Evolutionary conservation across 1,140 invertebrate species (phyloP), one percentile per base, ranked within the genome.

Genomic region (Atta texana): DNA sequence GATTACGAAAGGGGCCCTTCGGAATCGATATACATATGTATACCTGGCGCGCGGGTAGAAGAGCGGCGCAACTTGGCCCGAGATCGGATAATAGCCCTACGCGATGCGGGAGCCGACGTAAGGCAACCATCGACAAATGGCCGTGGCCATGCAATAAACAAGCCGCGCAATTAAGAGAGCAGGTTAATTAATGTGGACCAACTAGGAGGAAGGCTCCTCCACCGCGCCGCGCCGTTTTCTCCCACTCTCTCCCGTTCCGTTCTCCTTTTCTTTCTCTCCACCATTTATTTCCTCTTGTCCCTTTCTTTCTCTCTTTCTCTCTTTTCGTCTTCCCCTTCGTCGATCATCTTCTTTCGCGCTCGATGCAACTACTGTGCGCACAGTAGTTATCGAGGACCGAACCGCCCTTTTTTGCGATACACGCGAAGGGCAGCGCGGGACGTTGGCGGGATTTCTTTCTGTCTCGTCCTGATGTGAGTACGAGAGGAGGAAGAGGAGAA

Each of bases 171-270:
- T 93, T 93, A 93, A 92, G 91, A 91, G 92, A 93, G 92, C 92
- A 90, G 92, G 91, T 92, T 92, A 92, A 93, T 93, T 93, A 93
- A 93, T 92, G 92, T 93, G 91, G 92, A 92, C 91, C 91, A 91
- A 92, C 89, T 92, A 90, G 90, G 85, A 90, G 89, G 82, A 85
- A 88, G 86, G 85, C 31, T 21, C 68, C 53, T 49, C 63, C 53
- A 12, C 55, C 0, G 31, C 31, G 31, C 31, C n/a, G 69, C 34
- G 49, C 77, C 82, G 53, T 10, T 76, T n/a, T 34, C 18, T 44
- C 24, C 49, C 24, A 49, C 63, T 74, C 34, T 72, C 31, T 34
- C 31, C 31, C 31, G 31, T 5, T 34, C 51, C 55, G 61, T 57
- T 57, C 66, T 31, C 74, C 63, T 53, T 16, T 66, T 69, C 86